phyloP scores from a whole-genome alignment of 2,888 invertebrate genomes.

The Dasypogon diadema region DNA sequence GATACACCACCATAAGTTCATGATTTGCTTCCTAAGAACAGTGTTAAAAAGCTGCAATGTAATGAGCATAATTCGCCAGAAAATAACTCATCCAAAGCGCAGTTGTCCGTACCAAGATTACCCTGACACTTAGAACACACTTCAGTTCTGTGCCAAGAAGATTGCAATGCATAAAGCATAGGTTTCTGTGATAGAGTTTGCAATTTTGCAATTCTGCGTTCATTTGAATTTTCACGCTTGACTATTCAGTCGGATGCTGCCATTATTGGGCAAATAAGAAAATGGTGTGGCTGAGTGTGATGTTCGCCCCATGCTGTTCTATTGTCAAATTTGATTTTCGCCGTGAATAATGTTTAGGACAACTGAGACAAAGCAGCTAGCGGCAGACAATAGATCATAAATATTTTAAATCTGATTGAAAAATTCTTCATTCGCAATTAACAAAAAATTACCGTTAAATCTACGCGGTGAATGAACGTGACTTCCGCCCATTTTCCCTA shows the following conservation, averaged over 20 bases:
- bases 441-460: conserved; percentile 51
- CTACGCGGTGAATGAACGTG: conserved; percentile 52
- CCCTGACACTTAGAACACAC: conserved; percentile 17
- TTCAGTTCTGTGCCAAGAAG: not conserved
- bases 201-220: not conserved
- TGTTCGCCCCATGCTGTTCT: too few species aligned
- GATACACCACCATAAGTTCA: not conserved
- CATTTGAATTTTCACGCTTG: conserved; percentile 15
- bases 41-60: conserved; percentile 16
- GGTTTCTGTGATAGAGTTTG: not conserved
- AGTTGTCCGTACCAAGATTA: conserved; percentile 15
- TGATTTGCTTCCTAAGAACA: not conserved
- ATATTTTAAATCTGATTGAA: conserved; percentile 43
- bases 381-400: conserved; percentile 31
- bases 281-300: not conserved
- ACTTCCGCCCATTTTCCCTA: conserved; percentile 42
- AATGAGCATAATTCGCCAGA: conserved; percentile 31
- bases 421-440: conserved; percentile 42
- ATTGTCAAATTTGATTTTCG: not conserved
- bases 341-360: conserved; percentile 7
- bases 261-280: not conserved
- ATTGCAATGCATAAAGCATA: not conserved
- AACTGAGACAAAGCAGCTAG: not conserved
- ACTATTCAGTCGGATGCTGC: conserved; percentile 7
- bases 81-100: conserved; percentile 37